A percentile compares a stretch with the other conserved stretches of the same genome.
Evolutionary conservation across 2,797 vertebrate genomes (phyloP).

Genomic region (Gymnoscopelus braueri): DNA sequence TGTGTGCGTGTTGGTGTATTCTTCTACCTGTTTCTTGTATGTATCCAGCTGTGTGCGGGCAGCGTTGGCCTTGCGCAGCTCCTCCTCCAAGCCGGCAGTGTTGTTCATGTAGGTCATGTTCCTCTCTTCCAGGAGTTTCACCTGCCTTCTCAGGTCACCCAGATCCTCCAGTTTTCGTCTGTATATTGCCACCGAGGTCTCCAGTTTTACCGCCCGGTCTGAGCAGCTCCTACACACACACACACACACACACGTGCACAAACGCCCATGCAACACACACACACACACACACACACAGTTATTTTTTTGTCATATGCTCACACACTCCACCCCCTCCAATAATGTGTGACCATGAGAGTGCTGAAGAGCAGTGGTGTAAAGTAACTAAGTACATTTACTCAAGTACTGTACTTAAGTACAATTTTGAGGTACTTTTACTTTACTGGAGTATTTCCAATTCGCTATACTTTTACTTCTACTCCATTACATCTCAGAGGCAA

Average conservation of each 20-base stretch:
- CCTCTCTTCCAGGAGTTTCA: constrained; percentile 95
- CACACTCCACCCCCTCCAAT: no score
- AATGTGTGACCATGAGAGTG: not conserved
- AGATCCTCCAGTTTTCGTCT: constrained; percentile 95
- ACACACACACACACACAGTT: no score
- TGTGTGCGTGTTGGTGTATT: no score
- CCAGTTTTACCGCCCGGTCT: constrained; percentile 93
- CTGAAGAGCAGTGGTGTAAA: not conserved
- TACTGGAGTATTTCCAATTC: no score
- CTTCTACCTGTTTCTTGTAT: constrained; percentile 91
- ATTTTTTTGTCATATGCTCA: no score
- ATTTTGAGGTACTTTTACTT: no score
- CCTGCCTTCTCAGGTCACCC: constrained; percentile 92
- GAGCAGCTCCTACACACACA: constrained; percentile 83
- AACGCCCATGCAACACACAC: not conserved
- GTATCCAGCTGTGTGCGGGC: constrained; percentile 94
- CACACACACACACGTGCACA: constrained; percentile 9
- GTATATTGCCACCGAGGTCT: constrained; percentile 92
- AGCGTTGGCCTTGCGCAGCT: constrained; percentile 94
- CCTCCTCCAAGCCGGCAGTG: constrained; percentile 94
- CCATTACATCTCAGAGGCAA: no score
- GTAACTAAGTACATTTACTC: no score
- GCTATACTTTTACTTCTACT: no score
- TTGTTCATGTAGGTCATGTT: constrained; percentile 98
- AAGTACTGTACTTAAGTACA: no score